Evolutionary conservation across 2,888 invertebrate genomes (phyloP), one percentile per base, ranked within the genome.

Genomic region (Tineola bisselliella): DNA sequence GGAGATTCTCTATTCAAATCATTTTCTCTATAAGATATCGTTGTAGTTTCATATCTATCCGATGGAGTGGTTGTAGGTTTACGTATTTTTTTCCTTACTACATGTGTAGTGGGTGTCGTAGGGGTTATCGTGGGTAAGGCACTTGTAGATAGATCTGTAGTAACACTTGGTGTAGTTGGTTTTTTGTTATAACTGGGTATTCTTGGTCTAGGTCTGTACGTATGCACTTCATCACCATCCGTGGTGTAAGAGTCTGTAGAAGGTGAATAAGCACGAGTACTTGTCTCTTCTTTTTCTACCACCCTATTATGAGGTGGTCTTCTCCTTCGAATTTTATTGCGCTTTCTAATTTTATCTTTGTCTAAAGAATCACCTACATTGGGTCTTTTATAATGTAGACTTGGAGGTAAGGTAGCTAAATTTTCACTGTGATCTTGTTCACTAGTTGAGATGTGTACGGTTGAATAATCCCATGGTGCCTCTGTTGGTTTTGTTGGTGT

Each of bases 361-460:
- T 84, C 81, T n/a, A 70, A 44, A 8, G 77, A 65, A 8, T 67
- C 65, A 8, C 62, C 58, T 30, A 74, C 68, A 61, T 68, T 74
- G 0, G 88, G 88, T 8, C 88, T 77, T 64, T 80, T 87, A 66
- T 84, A 88, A 66, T 87, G 84, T 66, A 72, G 73, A 62, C 77
- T 82, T 10, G 88, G 86, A n/a, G 88, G 79, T 17, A 88, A 69
- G 4, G 88, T 88, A 1, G 87, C 87, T n/a, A 88, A 69, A 8
- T 74, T 69, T 63, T 83, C 84, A 13, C 4, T 31, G 13, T 80
- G 76, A 62, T 72, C 75, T 13, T 60, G 19, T 8, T 63, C 48
- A 59, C 62, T 68, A 11, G 61, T 64, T 17, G 72, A 70, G 12
- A 78, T 77, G 15, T 75, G 72, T 62, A 74, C 77, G 31, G 69